Conservation (phyloP, 2,888 invertebrate species). For the Chymomyza procnemis region DNA sequence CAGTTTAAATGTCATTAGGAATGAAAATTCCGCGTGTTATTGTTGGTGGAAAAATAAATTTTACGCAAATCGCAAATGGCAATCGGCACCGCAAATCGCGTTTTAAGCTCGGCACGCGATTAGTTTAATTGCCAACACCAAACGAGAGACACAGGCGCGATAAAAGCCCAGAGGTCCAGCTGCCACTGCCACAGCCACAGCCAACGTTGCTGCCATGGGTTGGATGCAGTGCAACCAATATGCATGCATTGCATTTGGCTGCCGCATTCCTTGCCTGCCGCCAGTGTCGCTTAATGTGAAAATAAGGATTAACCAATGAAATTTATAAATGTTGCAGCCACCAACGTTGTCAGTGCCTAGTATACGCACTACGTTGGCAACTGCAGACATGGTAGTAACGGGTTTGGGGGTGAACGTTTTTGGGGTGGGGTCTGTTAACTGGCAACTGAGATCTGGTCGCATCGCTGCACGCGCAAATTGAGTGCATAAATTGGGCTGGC, state of each 20-base stretch:
- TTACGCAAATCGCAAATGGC: constrained; percentile 57
- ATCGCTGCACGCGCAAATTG: constrained; percentile 58
- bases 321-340: constrained; percentile 75
- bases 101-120: constrained; percentile 78
- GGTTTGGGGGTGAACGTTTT: background rate
- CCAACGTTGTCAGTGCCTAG: background rate
- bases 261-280: background rate
- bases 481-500: constrained; percentile 71
- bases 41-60: constrained; percentile 40
- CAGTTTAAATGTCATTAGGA: constrained; percentile 63
- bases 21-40: background rate
- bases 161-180: constrained; percentile 1
- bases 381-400: background rate
- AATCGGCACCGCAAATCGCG: constrained; percentile 72
- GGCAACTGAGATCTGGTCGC: background rate
- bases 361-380: background rate
- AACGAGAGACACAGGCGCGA: background rate
- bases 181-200: no score
- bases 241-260: constrained; percentile 46
- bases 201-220: background rate
- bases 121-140: constrained; percentile 77
- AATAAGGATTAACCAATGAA: constrained; percentile 77
- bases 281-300: constrained; percentile 60
- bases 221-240: constrained; percentile 5
- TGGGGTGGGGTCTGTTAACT: background rate